Evolutionary conservation across 2,888 invertebrate genomes (phyloP), one percentile per base, ranked within the genome.

Genomic region (Lycocerus yunnanus): DNA sequence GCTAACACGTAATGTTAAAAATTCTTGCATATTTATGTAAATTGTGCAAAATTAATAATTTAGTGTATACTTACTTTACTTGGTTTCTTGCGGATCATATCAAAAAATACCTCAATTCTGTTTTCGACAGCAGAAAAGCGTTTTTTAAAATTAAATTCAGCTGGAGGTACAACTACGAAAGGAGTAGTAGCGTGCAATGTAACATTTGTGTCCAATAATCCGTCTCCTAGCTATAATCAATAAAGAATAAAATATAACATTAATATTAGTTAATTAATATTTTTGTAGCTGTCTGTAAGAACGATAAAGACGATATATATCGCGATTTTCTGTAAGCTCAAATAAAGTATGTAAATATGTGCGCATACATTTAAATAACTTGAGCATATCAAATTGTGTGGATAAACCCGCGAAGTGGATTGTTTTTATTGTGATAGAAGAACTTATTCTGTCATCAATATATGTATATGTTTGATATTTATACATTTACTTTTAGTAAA

Each of bases 101-200:
- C 90, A 63, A 93, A 89, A 11, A 90, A 90, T 2, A 93, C 89
- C 21, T 91, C 91, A 0, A 94, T 82, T 2, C 88, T 86, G 77
- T 92, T 93, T 79, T 93, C 93, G 0, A 88, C 85, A 0, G 90
- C 90, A 0, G 92, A 91, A 77, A 93, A 92, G 81, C 94, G 92
- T 80, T 93, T 93, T 80, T 91, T 93, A 63, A 92, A 90, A 78
- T 90, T 88, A 81, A 93, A 88, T 79, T 90, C 90, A 16, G 92
- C 91, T 77, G 88, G 90, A 71, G 94, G 94, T 69, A 94, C 88
- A 2, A 89, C 89, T 15, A 94, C 86, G 68, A 90, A 88, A 0
- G 90, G 88, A 0, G 93, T 92, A 0, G 90, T 90, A 1, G 94
- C 86, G 78, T 91, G 88, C 66, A 84, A 81, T 63, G 78, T 78